phyloP scores from a whole-genome alignment of 2,113 vertebrate species.

The Trachemys scripta region DNA sequence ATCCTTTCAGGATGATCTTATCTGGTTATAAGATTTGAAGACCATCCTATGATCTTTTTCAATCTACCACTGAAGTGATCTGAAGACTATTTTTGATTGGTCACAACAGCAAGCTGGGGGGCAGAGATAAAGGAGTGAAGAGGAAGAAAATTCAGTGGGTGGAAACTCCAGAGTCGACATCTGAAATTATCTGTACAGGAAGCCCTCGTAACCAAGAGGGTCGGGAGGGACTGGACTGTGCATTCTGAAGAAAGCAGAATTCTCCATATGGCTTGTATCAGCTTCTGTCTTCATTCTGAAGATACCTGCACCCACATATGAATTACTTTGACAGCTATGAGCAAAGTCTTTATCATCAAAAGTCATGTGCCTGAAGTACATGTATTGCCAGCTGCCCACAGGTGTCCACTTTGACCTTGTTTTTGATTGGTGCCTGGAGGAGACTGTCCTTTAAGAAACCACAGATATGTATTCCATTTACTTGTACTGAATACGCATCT shows the following conservation, averaged over 20 bases:
- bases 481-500: no score
- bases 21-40: background rate
- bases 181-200: background rate
- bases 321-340: background rate
- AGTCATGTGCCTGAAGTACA: background rate
- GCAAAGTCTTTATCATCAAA: background rate
- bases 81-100: background rate
- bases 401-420: background rate
- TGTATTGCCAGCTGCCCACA: background rate
- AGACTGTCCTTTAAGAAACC: background rate
- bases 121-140: background rate
- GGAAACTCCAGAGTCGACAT: background rate
- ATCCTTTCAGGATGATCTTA: background rate
- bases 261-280: background rate
- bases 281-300: background rate
- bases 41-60: background rate
- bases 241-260: background rate
- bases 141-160: background rate
- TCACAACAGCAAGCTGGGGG: background rate
- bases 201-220: background rate
- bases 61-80: background rate
- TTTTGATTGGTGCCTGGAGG: background rate
- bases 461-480: background rate
- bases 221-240: background rate
- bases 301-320: background rate